Evolutionary conservation across 1,140 invertebrate genomes (phyloP), one percentile per base, ranked within the genome.

Genomic region (Drosophila kikkawai): DNA sequence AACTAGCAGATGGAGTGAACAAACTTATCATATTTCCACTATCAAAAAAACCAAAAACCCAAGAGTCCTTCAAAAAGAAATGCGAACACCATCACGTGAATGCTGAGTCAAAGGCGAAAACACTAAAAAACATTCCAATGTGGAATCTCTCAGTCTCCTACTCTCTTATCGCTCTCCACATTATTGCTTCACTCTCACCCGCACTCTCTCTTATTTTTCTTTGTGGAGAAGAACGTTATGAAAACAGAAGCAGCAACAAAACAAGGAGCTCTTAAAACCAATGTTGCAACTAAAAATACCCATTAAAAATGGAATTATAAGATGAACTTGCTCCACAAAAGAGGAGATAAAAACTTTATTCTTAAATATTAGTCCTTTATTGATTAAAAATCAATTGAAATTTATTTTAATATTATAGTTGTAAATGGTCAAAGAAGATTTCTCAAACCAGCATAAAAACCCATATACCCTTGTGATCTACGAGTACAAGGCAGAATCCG

Each of bases 171-270:
- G n/a, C 53, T 37, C 19, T 39, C 19, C 36, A 34, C 3, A 29
- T 22, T 12, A 56, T 56, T 26, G 53, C 19, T 37, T 4, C 34
- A 37, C 65, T 42, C 34, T 48, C 37, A 19, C 37, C 32, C 36
- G 22, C n/a, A 1, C 29, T 22, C 39, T 39, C 17, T 42, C 9
- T 15, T 22, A 41, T 11, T 9, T 19, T 50, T 66, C 45, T 67
- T 36, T 37, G 51, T 45, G 39, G 56, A 84, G 85, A 90, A 90
- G 70, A 73, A 82, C 81, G 85, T 79, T 85, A 85, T 90, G 83
- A 90, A 90, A 90, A 90, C 85, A 90, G 87, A 90, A 61, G 41
- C 84, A 88, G 84, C 80, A 80, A 79, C 84, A 88, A 87, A 66
- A 83, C 53, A 56, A 56, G 36, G 19, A 56, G 36, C n/a, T 55